Conservation (phyloP, 2,888 invertebrate species). For the Pristionchus entomophagus region DNA sequence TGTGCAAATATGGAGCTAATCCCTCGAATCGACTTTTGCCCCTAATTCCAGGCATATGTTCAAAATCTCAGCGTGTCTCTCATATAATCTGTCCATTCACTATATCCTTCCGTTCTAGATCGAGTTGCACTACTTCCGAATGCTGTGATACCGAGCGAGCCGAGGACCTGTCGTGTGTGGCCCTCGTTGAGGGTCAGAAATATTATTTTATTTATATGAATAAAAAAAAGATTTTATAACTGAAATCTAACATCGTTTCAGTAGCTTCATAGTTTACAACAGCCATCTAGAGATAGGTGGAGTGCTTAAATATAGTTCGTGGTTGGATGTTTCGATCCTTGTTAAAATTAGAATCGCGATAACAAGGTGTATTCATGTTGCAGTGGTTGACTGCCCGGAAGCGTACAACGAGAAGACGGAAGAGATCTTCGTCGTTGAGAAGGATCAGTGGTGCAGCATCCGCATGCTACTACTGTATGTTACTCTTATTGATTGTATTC, state of each 20-base stretch:
- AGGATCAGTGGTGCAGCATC: constrained; percentile 2
- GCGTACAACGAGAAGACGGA: neutral
- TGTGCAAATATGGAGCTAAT: no score
- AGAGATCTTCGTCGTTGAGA: neutral
- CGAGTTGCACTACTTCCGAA: neutral
- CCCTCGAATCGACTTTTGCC: no score
- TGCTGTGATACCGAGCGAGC: constrained; percentile 22
- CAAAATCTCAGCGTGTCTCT: no score
- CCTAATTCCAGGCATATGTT: no score
- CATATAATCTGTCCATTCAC: no score
- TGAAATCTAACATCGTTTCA: neutral
- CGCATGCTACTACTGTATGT: constrained; percentile 24
- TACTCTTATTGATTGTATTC: no score
- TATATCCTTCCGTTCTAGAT: no score
- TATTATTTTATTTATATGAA: neutral
- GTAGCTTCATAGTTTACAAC: neutral
- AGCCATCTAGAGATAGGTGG: no score
- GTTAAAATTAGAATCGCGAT: neutral
- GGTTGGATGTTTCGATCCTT: neutral
- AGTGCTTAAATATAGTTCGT: neutral
- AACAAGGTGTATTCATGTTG: neutral
- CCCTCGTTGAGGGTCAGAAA: constrained; percentile 18
- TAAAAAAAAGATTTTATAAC: neutral
- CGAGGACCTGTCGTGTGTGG: constrained; percentile 6
- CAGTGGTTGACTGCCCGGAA: neutral